Conservation (phyloP, 2,797 vertebrate species). For the Percopsis omiscomaycus region DNA sequence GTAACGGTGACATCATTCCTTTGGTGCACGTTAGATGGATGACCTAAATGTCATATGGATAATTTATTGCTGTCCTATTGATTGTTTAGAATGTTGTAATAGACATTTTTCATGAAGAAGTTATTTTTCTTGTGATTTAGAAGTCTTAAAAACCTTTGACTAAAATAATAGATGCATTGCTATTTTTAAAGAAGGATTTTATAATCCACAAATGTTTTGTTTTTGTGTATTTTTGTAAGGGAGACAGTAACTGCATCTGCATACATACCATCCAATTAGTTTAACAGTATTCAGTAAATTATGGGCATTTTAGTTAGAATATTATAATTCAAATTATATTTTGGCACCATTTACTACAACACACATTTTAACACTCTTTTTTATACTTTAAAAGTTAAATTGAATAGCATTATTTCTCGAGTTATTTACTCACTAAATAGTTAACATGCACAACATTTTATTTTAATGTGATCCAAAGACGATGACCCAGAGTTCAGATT, state of each 20-base stretch:
- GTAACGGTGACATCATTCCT: conserved; percentile 12
- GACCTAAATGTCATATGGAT: conserved; percentile 28
- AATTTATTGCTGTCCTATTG: conserved; percentile 66
- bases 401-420: conserved; percentile 1
- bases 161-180: conserved; percentile 36
- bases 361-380: conserved; percentile 6
- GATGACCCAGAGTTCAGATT: conserved; percentile 41
- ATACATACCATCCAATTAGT: conserved; percentile 37
- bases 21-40: conserved; percentile 21
- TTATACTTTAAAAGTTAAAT: conserved; percentile 53
- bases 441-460: conserved; percentile 17
- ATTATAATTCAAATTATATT: conserved; percentile 48
- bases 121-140: conserved; percentile 53
- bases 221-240: conserved; percentile 68
- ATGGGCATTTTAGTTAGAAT: conserved; percentile 19
- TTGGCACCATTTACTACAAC: background rate
- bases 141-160: conserved; percentile 55
- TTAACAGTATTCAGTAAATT: conserved; percentile 45
- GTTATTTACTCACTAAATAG: conserved; percentile 48
- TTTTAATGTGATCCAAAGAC: conserved; percentile 56
- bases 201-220: conserved; percentile 35
- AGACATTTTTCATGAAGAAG: conserved; percentile 29
- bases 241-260: conserved; percentile 54
- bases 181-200: conserved; percentile 54
- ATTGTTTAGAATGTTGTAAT: conserved; percentile 30